Percentiles rank a stretch among this genome's conserved stretches.
These are phyloP conservation scores for Drosophila peninsularis DNA, from an alignment of 2,888 invertebrate genomes.

Conservation along the genomic window DNA sequence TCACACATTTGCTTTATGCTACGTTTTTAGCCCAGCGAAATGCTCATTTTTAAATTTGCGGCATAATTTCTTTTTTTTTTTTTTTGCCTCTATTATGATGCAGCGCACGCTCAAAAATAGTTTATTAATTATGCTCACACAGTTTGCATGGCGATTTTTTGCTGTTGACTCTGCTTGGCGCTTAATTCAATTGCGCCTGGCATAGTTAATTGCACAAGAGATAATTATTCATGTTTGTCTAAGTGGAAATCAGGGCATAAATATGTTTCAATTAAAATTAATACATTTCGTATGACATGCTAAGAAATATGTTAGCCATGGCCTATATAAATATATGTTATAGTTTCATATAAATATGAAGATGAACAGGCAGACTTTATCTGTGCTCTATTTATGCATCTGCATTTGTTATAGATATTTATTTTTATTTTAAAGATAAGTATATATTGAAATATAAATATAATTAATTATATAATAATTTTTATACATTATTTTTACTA, in stretches of 20 bases:
- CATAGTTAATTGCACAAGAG: conserved; percentile 63
- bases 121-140: conserved; percentile 62
- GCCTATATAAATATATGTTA: not conserved
- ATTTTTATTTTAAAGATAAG: too few relatives aligned
- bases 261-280: conserved; percentile 13
- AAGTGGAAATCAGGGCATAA: conserved; percentile 32
- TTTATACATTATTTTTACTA: too few relatives aligned
- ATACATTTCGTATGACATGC: conserved; percentile 8
- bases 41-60: conserved; percentile 32
- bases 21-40: conserved; percentile 26
- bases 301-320: conserved; percentile 16
- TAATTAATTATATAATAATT: too few relatives aligned
- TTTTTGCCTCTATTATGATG: not conserved
- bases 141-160: conserved; percentile 43
- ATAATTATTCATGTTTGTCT: conserved; percentile 41
- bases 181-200: conserved; percentile 44
- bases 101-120: conserved; percentile 24
- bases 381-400: not conserved
- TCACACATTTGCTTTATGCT: conserved; percentile 54
- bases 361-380: not conserved
- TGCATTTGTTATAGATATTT: too few relatives aligned
- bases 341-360: not conserved
- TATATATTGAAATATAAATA: too few relatives aligned
- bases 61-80: conserved; percentile 9
- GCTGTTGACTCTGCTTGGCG: not conserved